These are phyloP conservation scores for Fissipunctia ypsillon DNA, from an alignment of 2,888 invertebrate species.

Conservation along the genomic window DNA sequence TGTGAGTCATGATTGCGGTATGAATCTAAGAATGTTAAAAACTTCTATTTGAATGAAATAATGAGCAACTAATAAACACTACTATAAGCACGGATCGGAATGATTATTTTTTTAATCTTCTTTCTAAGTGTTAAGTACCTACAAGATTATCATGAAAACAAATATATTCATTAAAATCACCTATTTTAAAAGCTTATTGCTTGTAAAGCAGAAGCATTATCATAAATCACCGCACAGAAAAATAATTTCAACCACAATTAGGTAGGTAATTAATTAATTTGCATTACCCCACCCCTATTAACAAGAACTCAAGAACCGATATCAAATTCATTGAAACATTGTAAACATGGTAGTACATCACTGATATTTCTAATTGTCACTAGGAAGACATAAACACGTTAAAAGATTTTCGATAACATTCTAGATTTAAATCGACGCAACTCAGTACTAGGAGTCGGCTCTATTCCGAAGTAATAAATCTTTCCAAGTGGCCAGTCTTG, in stretches of 20 bases:
- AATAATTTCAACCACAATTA: background rate
- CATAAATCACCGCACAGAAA: background rate
- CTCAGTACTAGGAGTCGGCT: slow-evolving; percentile 43
- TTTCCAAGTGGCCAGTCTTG: slow-evolving; percentile 51
- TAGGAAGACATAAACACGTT: slow-evolving; percentile 60
- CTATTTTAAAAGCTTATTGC: background rate
- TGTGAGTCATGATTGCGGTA: slow-evolving; percentile 7
- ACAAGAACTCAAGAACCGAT: slow-evolving; percentile 14
- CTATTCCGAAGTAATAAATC: slow-evolving; percentile 53
- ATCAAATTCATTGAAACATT: slow-evolving; percentile 40
- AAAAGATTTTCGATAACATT: slow-evolving; percentile 54
- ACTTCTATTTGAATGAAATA: background rate
- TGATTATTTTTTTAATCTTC: too few species aligned
- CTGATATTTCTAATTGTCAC: slow-evolving; percentile 56
- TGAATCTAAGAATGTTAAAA: background rate
- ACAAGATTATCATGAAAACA: background rate
- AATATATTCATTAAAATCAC: too few species aligned
- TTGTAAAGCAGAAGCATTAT: background rate
- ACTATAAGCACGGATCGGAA: background rate
- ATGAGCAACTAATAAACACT: background rate
- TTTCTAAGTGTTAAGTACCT: too few species aligned
- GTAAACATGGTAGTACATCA: slow-evolving; percentile 56
- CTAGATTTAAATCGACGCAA: slow-evolving; percentile 49
- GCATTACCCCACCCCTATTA: slow-evolving; percentile 7
- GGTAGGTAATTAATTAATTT: background rate